phyloP scores from a whole-genome alignment of 2,797 vertebrate species.

The Bradypodion ventrale region DNA sequence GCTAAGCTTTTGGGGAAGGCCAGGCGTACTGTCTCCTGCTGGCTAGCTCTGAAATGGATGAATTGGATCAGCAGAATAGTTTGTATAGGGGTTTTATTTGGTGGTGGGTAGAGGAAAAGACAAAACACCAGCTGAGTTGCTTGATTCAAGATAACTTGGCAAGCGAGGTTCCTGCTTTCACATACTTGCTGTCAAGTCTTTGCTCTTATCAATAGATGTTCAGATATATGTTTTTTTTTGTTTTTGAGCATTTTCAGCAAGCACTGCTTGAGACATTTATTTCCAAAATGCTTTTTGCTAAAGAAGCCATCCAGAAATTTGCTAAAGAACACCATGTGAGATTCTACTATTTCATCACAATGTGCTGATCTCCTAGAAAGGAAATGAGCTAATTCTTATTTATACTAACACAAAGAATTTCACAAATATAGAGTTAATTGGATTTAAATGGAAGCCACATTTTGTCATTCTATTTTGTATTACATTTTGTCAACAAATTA shows the following conservation, averaged over 20 bases:
- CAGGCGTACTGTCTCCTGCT: slow-evolving; percentile 43
- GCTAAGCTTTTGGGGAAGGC: background rate
- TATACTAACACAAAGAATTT: background rate
- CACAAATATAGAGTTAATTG: slow-evolving; percentile 23
- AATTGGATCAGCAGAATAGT: slow-evolving; percentile 1
- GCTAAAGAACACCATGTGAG: background rate
- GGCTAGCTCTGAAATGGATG: slow-evolving; percentile 14
- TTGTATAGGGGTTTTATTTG: slow-evolving; percentile 7
- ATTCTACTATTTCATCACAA: background rate
- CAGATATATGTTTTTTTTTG: slow-evolving; percentile 36
- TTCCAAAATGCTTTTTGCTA: slow-evolving; percentile 33
- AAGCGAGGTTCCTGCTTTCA: slow-evolving; percentile 37
- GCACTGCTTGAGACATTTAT: background rate
- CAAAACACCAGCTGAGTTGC: slow-evolving; percentile 29
- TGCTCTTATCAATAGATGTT: slow-evolving; percentile 30
- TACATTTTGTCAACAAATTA: slow-evolving; percentile 60
- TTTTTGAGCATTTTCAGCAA: background rate
- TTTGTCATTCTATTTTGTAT: slow-evolving; percentile 58
- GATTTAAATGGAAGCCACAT: slow-evolving; percentile 53
- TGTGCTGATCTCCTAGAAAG: background rate
- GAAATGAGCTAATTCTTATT: background rate
- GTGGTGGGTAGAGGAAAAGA: background rate
- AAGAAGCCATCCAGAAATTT: background rate
- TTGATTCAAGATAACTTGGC: slow-evolving; percentile 21
- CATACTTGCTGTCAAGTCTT: slow-evolving; percentile 9